Percentiles rank a stretch among this genome's conserved stretches.
Evolutionary conservation across 2,797 vertebrate species (phyloP).

Genomic region (Eleutherodactylus coqui): DNA sequence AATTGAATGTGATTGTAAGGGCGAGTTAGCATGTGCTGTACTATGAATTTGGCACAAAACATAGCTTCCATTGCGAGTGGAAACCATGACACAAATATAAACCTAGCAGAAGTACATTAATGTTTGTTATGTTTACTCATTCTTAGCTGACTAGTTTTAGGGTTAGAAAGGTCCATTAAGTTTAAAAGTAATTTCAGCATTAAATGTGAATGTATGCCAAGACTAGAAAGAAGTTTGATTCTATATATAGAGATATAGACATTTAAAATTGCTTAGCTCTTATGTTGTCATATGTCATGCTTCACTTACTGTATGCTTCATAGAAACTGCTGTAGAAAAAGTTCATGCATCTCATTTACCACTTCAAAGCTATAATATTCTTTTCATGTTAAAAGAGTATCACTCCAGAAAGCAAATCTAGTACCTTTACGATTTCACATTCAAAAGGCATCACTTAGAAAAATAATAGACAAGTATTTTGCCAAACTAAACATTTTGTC

Average conservation of each 20-base stretch:
- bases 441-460: slow-evolving; percentile 78
- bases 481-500: slow-evolving; percentile 77
- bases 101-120: neutral
- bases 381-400: slow-evolving; percentile 75
- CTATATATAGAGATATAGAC: slow-evolving; percentile 16
- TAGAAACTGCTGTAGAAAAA: slow-evolving; percentile 65
- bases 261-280: slow-evolving; percentile 33
- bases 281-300: slow-evolving; percentile 37
- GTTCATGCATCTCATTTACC: slow-evolving; percentile 75
- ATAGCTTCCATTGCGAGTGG: neutral
- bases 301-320: slow-evolving; percentile 46
- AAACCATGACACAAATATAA: neutral
- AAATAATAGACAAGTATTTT: slow-evolving; percentile 76
- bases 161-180: neutral
- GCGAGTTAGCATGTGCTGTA: neutral
- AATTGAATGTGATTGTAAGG: neutral
- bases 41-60: neutral
- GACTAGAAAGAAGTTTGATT: neutral
- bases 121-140: neutral
- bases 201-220: neutral
- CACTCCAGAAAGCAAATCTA: slow-evolving; percentile 78
- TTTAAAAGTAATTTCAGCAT: neutral
- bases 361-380: slow-evolving; percentile 78
- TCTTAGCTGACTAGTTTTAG: neutral
- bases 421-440: slow-evolving; percentile 80